Percentiles rank a stretch among this genome's conserved stretches.
Evolutionary conservation across 2,888 invertebrate genomes (phyloP).

Genomic region (Antheraea yamamai): DNA sequence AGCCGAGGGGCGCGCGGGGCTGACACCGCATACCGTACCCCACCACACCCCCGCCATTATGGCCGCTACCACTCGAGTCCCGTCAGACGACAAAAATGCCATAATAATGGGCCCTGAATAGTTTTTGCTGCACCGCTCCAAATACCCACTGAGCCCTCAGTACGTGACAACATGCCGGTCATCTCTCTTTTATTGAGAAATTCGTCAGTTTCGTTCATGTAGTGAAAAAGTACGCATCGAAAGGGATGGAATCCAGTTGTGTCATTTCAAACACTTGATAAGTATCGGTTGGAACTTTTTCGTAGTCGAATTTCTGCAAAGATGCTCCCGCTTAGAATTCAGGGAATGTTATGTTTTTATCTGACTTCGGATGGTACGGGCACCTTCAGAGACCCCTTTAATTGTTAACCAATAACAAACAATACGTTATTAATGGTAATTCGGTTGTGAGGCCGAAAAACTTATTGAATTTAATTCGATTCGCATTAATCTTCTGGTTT

Average conservation of each 20-base stretch:
- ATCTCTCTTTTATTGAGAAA: conserved; percentile 82
- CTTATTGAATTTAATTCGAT: conserved; percentile 12
- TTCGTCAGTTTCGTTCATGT: conserved; percentile 79
- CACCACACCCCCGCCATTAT: conserved; percentile 62
- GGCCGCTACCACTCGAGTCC: conserved; percentile 77
- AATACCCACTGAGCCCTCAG: conserved; percentile 71
- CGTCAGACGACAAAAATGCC: conserved; percentile 83
- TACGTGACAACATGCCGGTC: conserved; percentile 77
- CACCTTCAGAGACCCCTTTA: conserved; percentile 74
- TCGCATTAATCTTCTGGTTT: conserved; percentile 12
- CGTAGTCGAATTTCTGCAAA: conserved; percentile 71
- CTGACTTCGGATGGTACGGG: conserved; percentile 66
- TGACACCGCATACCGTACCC: conserved; percentile 46
- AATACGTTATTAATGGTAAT: conserved; percentile 58
- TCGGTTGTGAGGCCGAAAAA: conserved; percentile 39
- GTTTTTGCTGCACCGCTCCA: conserved; percentile 81
- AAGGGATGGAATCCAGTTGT: conserved; percentile 77
- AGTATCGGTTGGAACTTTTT: conserved; percentile 74
- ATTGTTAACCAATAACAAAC: conserved; percentile 77
- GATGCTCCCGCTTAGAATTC: conserved; percentile 73
- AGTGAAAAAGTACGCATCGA: conserved; percentile 67
- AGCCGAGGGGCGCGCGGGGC: conserved; percentile 38
- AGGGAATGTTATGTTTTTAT: conserved; percentile 72
- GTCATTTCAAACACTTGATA: conserved; percentile 83
- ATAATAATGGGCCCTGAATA: conserved; percentile 81